These are phyloP conservation scores for Aphelenchoides besseyi DNA, from an alignment of 1,140 invertebrate genomes.

Conservation along the genomic window DNA sequence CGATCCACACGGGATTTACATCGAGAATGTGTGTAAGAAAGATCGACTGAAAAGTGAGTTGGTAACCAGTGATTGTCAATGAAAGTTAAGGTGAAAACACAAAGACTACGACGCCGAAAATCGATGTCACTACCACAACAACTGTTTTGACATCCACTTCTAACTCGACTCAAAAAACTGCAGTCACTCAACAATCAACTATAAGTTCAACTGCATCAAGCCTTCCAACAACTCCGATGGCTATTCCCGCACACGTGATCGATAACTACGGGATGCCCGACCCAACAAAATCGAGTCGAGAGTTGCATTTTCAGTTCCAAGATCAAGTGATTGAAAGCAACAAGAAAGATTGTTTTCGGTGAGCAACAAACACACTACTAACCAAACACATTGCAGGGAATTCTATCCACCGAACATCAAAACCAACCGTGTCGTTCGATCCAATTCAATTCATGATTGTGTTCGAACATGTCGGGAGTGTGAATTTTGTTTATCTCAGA, in stretches of 20 bases:
- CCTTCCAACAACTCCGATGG: too few relatives aligned
- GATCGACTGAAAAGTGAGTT: not conserved
- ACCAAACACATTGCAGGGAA: not conserved
- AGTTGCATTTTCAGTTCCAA: not conserved
- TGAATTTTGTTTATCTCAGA: not conserved
- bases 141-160: not conserved
- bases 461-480: not conserved
- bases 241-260: not conserved
- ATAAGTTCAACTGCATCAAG: too few relatives aligned
- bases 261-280: not conserved
- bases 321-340: not conserved
- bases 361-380: not conserved
- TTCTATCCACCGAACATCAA: not conserved
- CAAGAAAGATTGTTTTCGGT: not conserved
- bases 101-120: not conserved
- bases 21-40: not conserved
- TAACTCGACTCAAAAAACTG: not conserved
- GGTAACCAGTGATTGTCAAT: not conserved
- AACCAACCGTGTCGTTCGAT: not conserved
- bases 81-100: not conserved
- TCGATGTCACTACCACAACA: not conserved
- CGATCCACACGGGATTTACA: slow-evolving; percentile 15
- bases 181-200: too few relatives aligned
- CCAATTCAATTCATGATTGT: not conserved
- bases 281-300: not conserved